A percentile compares a stretch with the other conserved stretches of the same genome.
These are phyloP conservation scores for Smittia aterrima DNA, from an alignment of 2,888 invertebrate species.

Conservation along the genomic window DNA sequence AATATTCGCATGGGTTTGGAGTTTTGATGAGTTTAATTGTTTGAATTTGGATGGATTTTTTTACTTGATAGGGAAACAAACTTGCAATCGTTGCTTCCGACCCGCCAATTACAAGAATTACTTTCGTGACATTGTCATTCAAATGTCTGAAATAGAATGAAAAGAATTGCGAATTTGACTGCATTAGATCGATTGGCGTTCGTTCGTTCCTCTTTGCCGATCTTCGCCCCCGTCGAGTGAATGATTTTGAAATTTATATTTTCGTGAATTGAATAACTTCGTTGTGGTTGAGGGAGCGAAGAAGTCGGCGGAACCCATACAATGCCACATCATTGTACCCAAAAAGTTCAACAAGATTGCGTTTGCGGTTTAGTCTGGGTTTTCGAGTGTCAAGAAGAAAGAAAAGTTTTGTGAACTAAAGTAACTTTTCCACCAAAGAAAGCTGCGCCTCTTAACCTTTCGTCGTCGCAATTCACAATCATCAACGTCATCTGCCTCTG, in stretches of 20 bases:
- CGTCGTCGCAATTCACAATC: neutral
- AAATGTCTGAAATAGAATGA: slow-evolving; percentile 2
- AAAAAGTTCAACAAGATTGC: neutral
- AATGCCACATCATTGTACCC: neutral
- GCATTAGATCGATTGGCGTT: neutral
- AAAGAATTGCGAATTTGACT: neutral
- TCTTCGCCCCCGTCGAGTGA: neutral
- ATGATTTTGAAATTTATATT: neutral
- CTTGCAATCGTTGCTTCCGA: no score
- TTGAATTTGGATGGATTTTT: neutral
- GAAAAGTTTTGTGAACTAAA: no score
- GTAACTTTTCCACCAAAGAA: no score
- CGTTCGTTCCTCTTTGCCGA: neutral
- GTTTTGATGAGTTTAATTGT: neutral
- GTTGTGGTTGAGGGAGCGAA: slow-evolving; percentile 15
- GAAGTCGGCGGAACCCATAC: neutral
- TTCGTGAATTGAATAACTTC: neutral
- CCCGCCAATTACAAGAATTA: neutral
- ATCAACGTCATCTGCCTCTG: slow-evolving; percentile 1
- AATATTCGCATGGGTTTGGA: neutral
- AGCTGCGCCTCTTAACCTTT: neutral
- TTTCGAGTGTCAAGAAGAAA: no score
- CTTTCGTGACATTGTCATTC: neutral
- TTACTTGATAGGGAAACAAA: no score
- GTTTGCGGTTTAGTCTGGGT: neutral